Evolutionary conservation across 2,888 invertebrate genomes (phyloP).

Genomic region (Rotaria macrura): DNA sequence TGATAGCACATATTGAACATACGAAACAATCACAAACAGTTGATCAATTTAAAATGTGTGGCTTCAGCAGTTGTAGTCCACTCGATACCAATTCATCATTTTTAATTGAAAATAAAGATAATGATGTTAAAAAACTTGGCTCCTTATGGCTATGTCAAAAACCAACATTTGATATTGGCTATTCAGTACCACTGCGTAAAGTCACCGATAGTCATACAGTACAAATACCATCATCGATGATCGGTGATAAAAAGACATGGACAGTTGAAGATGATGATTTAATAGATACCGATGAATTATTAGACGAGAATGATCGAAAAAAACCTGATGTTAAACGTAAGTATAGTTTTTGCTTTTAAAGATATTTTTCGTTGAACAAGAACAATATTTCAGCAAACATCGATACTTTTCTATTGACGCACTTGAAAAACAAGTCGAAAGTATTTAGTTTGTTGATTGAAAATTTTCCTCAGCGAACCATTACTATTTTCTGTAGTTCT

Average conservation of each 20-base stretch:
- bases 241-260: background rate
- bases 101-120: constrained; percentile 1
- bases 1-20: background rate
- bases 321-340: constrained; percentile 25
- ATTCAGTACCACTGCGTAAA: constrained; percentile 11
- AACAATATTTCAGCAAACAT: too few species aligned
- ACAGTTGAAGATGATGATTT: constrained; percentile 29
- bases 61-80: background rate
- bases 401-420: too few species aligned
- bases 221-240: background rate
- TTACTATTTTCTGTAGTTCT: too few species aligned
- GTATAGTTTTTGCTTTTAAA: too few species aligned
- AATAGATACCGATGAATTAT: constrained; percentile 30
- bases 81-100: background rate
- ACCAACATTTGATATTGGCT: constrained; percentile 28
- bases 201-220: background rate
- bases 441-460: too few species aligned
- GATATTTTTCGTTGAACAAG: too few species aligned
- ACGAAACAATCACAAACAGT: background rate
- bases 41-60: constrained; percentile 20
- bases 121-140: background rate
- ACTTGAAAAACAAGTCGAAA: too few species aligned
- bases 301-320: constrained; percentile 34
- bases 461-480: too few species aligned
- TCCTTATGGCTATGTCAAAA: constrained; percentile 25